Base-by-base conservation (phyloP, 2,888 invertebrate species). In the Protodeltote pygarga region DNA sequence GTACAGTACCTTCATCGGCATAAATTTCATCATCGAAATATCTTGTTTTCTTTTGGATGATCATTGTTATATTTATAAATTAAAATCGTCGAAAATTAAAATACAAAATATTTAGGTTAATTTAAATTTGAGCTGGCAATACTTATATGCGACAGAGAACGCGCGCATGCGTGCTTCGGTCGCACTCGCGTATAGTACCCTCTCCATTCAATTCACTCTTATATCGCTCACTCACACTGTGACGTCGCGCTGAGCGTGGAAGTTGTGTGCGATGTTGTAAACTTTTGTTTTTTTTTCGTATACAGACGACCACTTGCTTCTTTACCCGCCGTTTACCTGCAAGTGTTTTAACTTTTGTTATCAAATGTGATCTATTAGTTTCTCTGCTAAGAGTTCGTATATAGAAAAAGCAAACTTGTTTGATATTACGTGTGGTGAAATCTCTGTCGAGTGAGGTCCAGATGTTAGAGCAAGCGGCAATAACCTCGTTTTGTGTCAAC, bases 401-500 rank as follows among this genome's bases (percentile, higher is more conserved):
- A 10, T 29, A 51, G 25, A 58, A 51, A 58, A 64, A 52, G 53
- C 53, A 52, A 62, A 65, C 58, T 69, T 65, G 58, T 73, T 75
- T 68, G 53, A 65, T 65, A 61, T 60, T 73, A 59, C 71, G 60
- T 64, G 49, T 74, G 84, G 89, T 89, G 88, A 89, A 88, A 87
- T 80, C 80, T 82, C 71, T 71, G 73, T 69, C 71, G 73, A 76
- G 74, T 77, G 75, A 78, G 76, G 72, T 71, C 79, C 87, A 87
- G 86, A 88, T 89, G 87, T 80, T 85, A 68, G 71, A 75, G 70
- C 77, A 73, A 77, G 75, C 80, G 82, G 75, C 84, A 83, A 79
- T 78, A 88, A 85, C 86, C 86, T 85, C 81, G 84, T 85, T 87
- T 80, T 78, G 84, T 89, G 87, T 86, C 86, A 89, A 89, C 88